phyloP scores from a whole-genome alignment of 2,888 invertebrate genomes.

The Neelides folsomi region DNA sequence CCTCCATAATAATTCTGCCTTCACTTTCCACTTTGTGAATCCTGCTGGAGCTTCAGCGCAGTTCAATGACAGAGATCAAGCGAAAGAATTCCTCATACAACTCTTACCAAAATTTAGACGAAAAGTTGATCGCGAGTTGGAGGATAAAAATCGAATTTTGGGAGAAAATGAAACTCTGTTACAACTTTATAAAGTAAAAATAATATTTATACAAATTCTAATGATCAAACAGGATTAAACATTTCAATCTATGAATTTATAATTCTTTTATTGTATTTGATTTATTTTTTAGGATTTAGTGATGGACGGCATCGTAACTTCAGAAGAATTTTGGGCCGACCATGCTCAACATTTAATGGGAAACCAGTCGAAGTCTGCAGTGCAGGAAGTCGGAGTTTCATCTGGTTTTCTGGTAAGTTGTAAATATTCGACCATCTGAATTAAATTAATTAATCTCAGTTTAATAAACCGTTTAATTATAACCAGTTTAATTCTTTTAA shows the following conservation, averaged over 20 bases:
- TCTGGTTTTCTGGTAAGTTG: constrained; percentile 47
- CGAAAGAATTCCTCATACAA: constrained; percentile 80
- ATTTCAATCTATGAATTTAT: not conserved
- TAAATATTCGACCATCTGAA: no score
- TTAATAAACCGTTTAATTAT: no score
- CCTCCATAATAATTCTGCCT: constrained; percentile 75
- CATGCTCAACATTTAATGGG: constrained; percentile 64
- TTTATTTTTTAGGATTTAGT: constrained; percentile 58
- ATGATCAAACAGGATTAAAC: no score
- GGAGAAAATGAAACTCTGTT: constrained; percentile 79
- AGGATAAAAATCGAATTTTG: constrained; percentile 69
- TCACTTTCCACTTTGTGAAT: constrained; percentile 91
- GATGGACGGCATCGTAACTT: constrained; percentile 83
- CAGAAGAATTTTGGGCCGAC: constrained; percentile 96
- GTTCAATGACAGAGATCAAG: constrained; percentile 76
- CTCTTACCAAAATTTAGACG: constrained; percentile 84
- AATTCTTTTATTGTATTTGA: not conserved
- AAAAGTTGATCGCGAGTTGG: constrained; percentile 78
- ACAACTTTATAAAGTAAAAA: constrained; percentile 63
- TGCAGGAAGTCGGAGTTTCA: constrained; percentile 69
- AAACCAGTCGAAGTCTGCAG: constrained; percentile 53
- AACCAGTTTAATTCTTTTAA: no score
- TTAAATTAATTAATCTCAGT: no score
- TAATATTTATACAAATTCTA: not conserved
- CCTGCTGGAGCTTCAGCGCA: constrained; percentile 68